Conservation (phyloP, 2,888 invertebrate species). For the Agonopterix arenella region DNA sequence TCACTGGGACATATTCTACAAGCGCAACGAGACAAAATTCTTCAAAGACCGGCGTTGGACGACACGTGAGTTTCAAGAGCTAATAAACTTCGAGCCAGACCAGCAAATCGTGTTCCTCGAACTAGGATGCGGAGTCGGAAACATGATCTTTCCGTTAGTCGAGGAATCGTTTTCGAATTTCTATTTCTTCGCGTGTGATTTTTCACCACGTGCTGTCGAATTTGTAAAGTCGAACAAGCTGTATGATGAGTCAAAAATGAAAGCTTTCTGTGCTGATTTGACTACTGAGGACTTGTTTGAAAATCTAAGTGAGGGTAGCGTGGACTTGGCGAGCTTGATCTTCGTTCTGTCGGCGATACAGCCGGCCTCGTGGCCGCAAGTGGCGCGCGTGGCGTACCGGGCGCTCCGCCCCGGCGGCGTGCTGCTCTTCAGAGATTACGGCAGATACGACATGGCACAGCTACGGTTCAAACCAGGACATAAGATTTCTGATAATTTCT, state of each 20-base stretch:
- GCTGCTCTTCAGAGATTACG: conserved; percentile 94
- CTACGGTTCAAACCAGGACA: conserved; percentile 94
- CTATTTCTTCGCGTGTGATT: conserved; percentile 92
- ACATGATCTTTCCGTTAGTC: conserved; percentile 94
- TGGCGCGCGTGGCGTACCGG: conserved; percentile 79
- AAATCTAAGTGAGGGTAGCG: conserved; percentile 58
- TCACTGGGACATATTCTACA: conserved; percentile 98
- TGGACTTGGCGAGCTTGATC: conserved; percentile 92
- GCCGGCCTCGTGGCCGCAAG: conserved; percentile 85
- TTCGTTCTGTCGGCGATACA: conserved; percentile 97
- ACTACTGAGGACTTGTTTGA: conserved; percentile 81
- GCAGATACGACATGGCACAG: conserved; percentile 97
- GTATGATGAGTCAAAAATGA: conserved; percentile 80
- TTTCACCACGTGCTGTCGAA: conserved; percentile 93
- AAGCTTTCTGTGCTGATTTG: conserved; percentile 91
- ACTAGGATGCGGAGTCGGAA: conserved; percentile 97
- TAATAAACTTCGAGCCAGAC: conserved; percentile 75
- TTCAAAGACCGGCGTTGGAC: conserved; percentile 99
- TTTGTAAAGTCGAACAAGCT: conserved; percentile 84
- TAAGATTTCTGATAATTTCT: conserved; percentile 94
- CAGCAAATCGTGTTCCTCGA: conserved; percentile 83
- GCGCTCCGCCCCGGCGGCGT: conserved; percentile 86
- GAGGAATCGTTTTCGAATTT: conserved; percentile 82
- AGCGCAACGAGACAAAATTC: conserved; percentile 94
- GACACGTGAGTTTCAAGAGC: conserved; percentile 92